Base-by-base conservation (phyloP, 1,140 invertebrate species). In the Tenebrio molitor region DNA sequence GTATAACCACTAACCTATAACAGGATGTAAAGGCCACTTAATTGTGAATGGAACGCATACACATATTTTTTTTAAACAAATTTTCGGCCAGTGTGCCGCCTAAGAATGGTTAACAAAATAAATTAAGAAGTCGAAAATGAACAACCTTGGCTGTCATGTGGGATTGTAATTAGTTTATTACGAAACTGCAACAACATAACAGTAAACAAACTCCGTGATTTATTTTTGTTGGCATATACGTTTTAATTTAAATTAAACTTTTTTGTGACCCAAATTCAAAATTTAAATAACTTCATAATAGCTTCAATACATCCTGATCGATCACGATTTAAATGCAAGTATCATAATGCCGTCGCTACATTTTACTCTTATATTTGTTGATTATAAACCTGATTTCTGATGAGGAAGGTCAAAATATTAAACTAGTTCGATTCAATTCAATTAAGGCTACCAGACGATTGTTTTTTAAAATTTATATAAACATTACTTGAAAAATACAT, bases 1-100 rank as follows among this genome's bases (percentile, higher is more conserved):
- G 64, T 19, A 44, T 42, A 65, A 42, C 64, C 64, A 66, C 36
- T 66, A 36, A 66, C 64, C 64, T 66, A 66, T 66, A 66, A 66
- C 64, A 66, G 64, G 64, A 66, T 66, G 39, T 65, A 15, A 25
- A 58, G 50, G 50, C n/a, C 50, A 58, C 23, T 25, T 58, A 25
- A 53, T 53, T 25, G 46, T 12, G 46, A 53, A 29, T 21, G 46
- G 21, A 53, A 25, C 21, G 17, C 46, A 53, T 10, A 53, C 12
- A 12, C 36, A 39, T n/a, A 39, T 39, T 39, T 39, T 10, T 33
- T 12, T 12, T 39, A 53, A 29, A 29, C 12, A 34, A 23, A 50
- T 29, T 58, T 58, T 58, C 23, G 10, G 29, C 3, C n/a, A 7
- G 6, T 39, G 5, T n/a, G 36, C 36, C 2, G 5, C n/a, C 12